Evolutionary conservation across 2,888 invertebrate species (phyloP).

Genomic region (Acanthosepion lycidas): DNA sequence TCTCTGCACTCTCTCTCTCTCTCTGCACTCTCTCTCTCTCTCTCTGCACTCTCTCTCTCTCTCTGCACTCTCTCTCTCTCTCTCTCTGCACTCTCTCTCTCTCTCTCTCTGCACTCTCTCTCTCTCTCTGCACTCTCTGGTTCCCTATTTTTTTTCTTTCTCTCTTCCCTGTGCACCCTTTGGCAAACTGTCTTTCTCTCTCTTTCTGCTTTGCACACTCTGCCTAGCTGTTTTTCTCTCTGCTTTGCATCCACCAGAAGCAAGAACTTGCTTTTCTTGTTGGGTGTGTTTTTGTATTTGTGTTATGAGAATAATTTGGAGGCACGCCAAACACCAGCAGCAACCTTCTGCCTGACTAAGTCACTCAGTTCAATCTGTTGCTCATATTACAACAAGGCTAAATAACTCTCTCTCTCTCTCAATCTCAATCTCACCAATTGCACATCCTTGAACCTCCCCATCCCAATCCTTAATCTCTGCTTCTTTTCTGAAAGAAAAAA

Average conservation of each 20-base stretch:
- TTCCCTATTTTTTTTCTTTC: neutral
- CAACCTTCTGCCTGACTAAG: neutral
- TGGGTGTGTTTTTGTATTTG: neutral
- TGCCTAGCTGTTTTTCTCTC: neutral
- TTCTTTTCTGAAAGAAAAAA: neutral
- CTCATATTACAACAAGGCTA: neutral
- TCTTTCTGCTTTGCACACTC: neutral
- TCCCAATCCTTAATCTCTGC: neutral
- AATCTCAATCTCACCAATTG: neutral
- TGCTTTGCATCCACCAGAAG: neutral
- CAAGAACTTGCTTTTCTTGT: neutral
- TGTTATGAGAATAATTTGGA: slow-evolving; percentile 41
- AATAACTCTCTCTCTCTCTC: neutral
- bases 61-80: neutral
- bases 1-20: slow-evolving; percentile 16
- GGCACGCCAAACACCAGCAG: slow-evolving; percentile 47
- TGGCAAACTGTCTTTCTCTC: neutral
- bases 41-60: slow-evolving; percentile 16
- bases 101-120: neutral
- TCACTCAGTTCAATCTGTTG: neutral
- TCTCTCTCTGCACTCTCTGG: neutral
- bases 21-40: neutral
- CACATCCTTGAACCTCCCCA: neutral
- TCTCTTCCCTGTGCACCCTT: too few relatives aligned
- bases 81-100: slow-evolving; percentile 33